Percentiles rank a stretch among this genome's conserved stretches.
phyloP scores from a whole-genome alignment of 2,113 vertebrate species.

The Elgaria multicarinata region DNA sequence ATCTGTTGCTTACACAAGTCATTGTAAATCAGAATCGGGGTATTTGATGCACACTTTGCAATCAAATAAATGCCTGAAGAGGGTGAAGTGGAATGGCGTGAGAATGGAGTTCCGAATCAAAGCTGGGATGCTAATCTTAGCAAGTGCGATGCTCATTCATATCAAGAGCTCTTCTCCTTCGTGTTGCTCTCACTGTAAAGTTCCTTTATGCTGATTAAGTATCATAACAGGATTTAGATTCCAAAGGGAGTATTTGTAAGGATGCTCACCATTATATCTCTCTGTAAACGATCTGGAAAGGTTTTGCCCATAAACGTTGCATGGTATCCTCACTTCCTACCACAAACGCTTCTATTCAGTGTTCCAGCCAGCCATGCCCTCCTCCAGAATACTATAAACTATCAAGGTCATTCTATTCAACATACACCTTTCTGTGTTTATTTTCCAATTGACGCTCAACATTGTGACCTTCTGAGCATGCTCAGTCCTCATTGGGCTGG shows the following conservation, averaged over 20 bases:
- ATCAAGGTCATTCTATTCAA: neutral
- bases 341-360: neutral
- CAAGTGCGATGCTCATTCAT: neutral
- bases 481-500: neutral
- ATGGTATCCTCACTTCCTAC: neutral
- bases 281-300: neutral
- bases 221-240: neutral
- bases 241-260: neutral
- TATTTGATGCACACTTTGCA: neutral
- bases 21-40: neutral
- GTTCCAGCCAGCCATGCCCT: neutral
- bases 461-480: neutral
- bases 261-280: neutral
- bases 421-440: neutral
- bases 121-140: neutral
- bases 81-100: neutral
- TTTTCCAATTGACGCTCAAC: neutral
- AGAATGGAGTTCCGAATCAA: neutral
- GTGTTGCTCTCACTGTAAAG: neutral
- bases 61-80: conserved; percentile 1
- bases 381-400: neutral
- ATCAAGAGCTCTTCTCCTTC: neutral
- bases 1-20: neutral
- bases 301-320: neutral
- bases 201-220: neutral